Evolutionary conservation across 1,140 invertebrate genomes (phyloP), one percentile per base, ranked within the genome.

Genomic region (Latrodectus geometricus): DNA sequence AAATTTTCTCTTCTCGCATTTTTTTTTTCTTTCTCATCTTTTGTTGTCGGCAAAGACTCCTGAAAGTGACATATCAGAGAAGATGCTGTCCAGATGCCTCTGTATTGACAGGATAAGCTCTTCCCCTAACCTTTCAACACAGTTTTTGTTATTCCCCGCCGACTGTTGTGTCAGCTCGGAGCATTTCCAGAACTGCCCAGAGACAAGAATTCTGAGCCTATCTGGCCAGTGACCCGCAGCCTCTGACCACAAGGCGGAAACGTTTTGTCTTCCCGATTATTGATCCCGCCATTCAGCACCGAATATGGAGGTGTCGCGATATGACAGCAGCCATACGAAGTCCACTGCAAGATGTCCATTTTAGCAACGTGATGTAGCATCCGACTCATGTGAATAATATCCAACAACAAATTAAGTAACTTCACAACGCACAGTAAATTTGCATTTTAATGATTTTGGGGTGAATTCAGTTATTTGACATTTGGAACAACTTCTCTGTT

Each of bases 51-150:
- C 54, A 50, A 17, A 20, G 21, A 11, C 35, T 54, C 48, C 82
- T 84, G 72, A 52, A 68, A 69, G 82, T 84, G 82, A 84, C 82
- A 76, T 69, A 54, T 68, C 70, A 48, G 78, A 52, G 65, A 66
- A 83, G 69, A 84, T 76, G 61, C 82, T 84, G 82, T 84, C 82
- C 82, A 84, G 72, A 84, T 84, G 82, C 52, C 73, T 15, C 20
- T 84, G 61, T 76, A 84, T 68, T 84, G 82, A 84, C 82, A 76
- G 56, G 80, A 83, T 83, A 83, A 83, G 80, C 80, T 74, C 80
- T 83, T 48, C 70, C 52, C 69, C 72, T 17, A 61, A 23, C 49
- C 80, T 83, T 83, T 83, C 80, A 83, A 48, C 80, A 48, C 21
- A 70, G 49, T 61, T 68, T 74, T 83, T 83, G 69, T 83, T 73